Evolutionary conservation across 1,140 invertebrate genomes (phyloP), one percentile per base, ranked within the genome.

Genomic region (Thaumatotibia leucotreta): DNA sequence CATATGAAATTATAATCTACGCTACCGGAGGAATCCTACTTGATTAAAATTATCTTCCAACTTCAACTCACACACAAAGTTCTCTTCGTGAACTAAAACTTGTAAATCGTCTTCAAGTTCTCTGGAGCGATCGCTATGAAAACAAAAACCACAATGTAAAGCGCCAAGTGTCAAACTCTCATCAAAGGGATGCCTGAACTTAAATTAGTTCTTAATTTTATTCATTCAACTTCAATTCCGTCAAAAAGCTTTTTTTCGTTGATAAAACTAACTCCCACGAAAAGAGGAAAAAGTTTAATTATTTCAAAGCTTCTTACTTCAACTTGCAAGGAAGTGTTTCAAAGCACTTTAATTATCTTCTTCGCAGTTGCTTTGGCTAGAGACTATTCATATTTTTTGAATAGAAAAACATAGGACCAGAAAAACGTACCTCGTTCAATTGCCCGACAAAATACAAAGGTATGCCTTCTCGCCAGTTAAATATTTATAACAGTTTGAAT

Each of bases 151-250:
- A 10, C 33, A 9, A 29, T 31, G 31, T 64, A 45, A 64, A 64
- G 63, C 50, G 35, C 32, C 11, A 64, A 64, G 63, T 58, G 52
- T 29, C 52, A 27, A 29, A 58, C 52, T 58, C 52, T 2, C 52
- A 58, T 58, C 39, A 65, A 65, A 65, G 49, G 31, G 50, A 32
- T 39, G 33, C 45, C 22, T 58, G 5, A 65, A 65, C 45, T 65
- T 65, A 65, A 65, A 65, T 65, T 50, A 58, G 64, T 65, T 65
- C 64, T 52, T 65, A 65, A 65, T 65, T 65, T 65, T 54, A 65
- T 65, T 65, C 64, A 24, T 65, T 49, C 49, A 65, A 65, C 45
- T 65, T 65, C 45, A 65, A 54, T 65, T 54, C 49, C 49, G 64
- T 65, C 64, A 65, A 65, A 65, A 45, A 54, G 49, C 64, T 52